Base-by-base conservation (phyloP, 1,140 invertebrate genomes). In the Heliconius himera region DNA sequence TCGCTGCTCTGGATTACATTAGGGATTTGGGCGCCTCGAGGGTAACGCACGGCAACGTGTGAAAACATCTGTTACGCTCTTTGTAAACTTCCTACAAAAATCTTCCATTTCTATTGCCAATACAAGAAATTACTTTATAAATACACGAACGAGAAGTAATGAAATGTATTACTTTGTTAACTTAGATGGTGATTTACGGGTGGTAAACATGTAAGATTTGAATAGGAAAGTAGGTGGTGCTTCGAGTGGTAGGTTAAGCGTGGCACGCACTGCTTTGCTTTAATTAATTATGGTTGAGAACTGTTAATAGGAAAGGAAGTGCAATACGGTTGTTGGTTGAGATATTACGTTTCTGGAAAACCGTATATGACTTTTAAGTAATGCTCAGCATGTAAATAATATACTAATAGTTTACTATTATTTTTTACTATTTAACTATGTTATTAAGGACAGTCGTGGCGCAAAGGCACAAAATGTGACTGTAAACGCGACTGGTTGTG, bases 51-150 rank as follows among this genome's bases (percentile, higher is more conserved):
- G 85, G 85, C 81, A 83, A 88, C 88, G 89, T 90, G 90, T 88
- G 83, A 93, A 92, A 93, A 94, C 93, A 94, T 93, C 92, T 94
- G 93, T 93, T 92, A 90, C 91, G 85, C 85, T 89, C 88, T 90
- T 93, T 90, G 86, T 86, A 88, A 81, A 79, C 74, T 82, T 81
- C 74, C 13, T 73, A 74, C 56, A 72, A 77, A 77, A 81, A 81
- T 70, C 71, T 73, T 22, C 70, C n/a, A 66, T 66, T 29, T 11
- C 11, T 66, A 76, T 73, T 76, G 33, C 49, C 49, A 36, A 76
- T 79, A 33, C 29, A 54, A 76, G 70, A 22, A 76, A 73, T 49
- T 70, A 51, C 41, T 76, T 76, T 80, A 46, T 74, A 78, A 78
- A 74, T 75, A 79, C 54, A 79, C 75, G 74, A 38, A 29, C 49